Conservation (phyloP, 2,797 vertebrate genomes). For the Gastrophryne carolinensis region DNA sequence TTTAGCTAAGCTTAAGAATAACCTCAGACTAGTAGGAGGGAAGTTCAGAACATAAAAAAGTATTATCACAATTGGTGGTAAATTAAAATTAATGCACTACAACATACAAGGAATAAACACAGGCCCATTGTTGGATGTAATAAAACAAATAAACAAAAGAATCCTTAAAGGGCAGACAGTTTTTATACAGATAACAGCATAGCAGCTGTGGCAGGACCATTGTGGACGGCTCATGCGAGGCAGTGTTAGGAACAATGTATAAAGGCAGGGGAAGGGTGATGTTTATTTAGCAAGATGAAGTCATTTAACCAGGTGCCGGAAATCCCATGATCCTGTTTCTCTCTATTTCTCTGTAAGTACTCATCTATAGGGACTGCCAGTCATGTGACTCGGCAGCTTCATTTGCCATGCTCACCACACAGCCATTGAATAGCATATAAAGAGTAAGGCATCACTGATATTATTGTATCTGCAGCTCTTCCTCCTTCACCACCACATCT, state of each 20-base stretch:
- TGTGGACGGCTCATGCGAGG: background rate
- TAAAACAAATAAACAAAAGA: no score
- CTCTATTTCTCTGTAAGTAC: slow-evolving; percentile 16
- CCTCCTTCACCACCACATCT: no score
- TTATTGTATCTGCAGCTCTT: slow-evolving; percentile 1
- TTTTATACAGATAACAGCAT: no score
- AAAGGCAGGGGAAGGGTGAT: slow-evolving; percentile 33
- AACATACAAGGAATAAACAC: no score
- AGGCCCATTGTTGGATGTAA: no score
- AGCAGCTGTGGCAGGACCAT: no score
- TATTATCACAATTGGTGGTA: no score
- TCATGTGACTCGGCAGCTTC: background rate
- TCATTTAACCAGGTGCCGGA: slow-evolving; percentile 53
- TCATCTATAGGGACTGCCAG: background rate
- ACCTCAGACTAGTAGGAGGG: no score
- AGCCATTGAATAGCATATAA: slow-evolving; percentile 3
- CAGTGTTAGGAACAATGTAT: background rate
- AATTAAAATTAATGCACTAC: no score
- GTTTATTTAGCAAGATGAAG: slow-evolving; percentile 44
- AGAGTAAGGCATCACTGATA: slow-evolving; percentile 13
- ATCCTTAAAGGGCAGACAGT: no score
- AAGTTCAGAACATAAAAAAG: no score
- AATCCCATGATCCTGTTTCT: slow-evolving; percentile 44
- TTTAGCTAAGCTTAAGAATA: no score
- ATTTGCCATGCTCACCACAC: slow-evolving; percentile 2